Base-by-base conservation (phyloP, 53 echinoderm and acorn worm species). In the Temnopleurus reevesii region DNA sequence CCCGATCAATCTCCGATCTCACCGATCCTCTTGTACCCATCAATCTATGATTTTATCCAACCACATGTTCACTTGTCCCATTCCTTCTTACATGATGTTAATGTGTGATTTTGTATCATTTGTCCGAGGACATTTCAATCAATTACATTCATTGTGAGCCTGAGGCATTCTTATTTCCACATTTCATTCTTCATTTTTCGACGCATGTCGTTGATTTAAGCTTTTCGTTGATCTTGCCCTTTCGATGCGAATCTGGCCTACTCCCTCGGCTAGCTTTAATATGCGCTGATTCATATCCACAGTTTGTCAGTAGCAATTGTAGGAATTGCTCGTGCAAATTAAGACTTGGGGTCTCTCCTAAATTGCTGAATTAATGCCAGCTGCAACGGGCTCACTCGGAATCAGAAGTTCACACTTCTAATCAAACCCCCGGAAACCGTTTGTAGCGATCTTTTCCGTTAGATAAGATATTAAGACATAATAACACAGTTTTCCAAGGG, bases 341-440 rank as follows among this genome's bases (percentile, higher is more conserved):
- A 71, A 41, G 71, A 71, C 36, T 71, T 41, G n/a, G n/a, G n/a
- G 71, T 71, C 71, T 71, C 71, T 71, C n/a, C 34, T 63, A 31
- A 17, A 41, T 41, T 21, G 19, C 41, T 38, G 38, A 41, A 71
- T 71, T 71, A 71, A n/a, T 71, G 41, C 41, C 71, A 71, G 38
- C 41, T 71, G 71, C 41, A 71, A 23, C 19, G 12, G 71, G n/a
- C n/a, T n/a, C n/a, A n/a, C n/a, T n/a, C n/a, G 41, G 71, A 71
- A 71, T 41, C 71, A 71, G 21, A 71, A 36, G 71, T 71, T 71
- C 71, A 71, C 71, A 71, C 71, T 71, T 71, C 71, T 71, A 71
- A 71, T 71, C 38, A 71, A 7, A 17, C 49, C 34, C 41, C 71
- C n/a, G 71, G 71, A 71, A 71, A 71, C 38, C 23, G 71, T 38